Conservation (phyloP, 2,113 vertebrate species). For the Apodemus sylvaticus region DNA sequence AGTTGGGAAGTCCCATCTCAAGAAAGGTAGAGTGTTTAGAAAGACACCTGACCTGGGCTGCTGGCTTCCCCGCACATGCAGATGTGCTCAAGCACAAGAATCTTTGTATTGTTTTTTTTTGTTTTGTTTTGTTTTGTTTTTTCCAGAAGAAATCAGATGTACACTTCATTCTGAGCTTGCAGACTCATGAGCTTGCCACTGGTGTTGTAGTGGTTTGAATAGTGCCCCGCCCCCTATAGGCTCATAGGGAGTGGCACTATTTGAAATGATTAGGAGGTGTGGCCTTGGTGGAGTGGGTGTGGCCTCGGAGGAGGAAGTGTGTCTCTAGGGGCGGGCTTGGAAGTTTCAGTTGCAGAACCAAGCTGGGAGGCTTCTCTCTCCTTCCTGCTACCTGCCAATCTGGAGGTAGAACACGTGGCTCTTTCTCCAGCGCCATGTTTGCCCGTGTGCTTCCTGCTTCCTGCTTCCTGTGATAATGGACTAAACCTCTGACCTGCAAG, state of each 20-base stretch:
- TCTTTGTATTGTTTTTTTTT: not conserved
- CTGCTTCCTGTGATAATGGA: not conserved
- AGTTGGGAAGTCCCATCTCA: not conserved
- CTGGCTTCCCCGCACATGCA: not conserved
- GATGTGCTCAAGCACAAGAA: not conserved
- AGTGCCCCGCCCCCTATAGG: not conserved
- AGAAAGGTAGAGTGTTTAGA: not conserved
- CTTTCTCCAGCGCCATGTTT: not conserved
- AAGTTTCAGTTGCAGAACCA: not conserved
- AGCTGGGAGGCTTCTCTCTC: not conserved
- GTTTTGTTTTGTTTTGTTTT: too few species aligned
- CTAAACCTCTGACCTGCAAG: not conserved
- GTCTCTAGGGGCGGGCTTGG: not conserved
- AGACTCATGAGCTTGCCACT: too few species aligned
- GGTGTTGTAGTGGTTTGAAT: not conserved
- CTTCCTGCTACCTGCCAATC: not conserved
- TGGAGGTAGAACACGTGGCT: not conserved
- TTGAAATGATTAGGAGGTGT: not conserved
- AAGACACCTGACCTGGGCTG: not conserved
- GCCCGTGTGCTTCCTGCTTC: not conserved
- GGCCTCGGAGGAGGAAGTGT: not conserved
- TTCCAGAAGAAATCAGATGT: slow-evolving; percentile 10
- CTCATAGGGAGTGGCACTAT: not conserved
- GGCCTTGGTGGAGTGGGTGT: not conserved
- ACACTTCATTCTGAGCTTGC: not conserved